phyloP scores from a whole-genome alignment of 2,888 invertebrate genomes.

The Diloba caeruleocephala region DNA sequence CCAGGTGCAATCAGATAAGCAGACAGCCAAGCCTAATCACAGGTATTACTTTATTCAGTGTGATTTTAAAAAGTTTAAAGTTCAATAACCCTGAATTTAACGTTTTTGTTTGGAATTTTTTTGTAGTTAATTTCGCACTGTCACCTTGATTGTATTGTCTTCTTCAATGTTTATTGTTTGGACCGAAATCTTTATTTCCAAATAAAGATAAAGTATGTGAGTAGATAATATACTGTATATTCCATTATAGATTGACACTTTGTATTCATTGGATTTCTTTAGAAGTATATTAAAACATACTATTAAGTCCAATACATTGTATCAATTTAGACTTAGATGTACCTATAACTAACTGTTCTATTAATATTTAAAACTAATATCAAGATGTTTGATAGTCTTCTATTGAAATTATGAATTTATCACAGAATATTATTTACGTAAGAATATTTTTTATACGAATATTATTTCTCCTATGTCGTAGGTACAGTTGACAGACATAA shows the following conservation, averaged over 20 bases:
- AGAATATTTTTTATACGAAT: no score
- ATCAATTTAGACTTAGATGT: constrained; percentile 2
- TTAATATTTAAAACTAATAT: constrained; percentile 19
- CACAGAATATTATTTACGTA: no score
- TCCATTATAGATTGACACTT: constrained; percentile 6
- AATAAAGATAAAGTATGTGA: neutral
- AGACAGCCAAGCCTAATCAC: constrained; percentile 69
- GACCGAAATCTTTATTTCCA: neutral
- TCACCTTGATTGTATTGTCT: constrained; percentile 11
- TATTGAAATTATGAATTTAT: neutral
- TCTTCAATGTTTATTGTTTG: constrained; percentile 27
- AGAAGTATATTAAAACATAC: constrained; percentile 8
- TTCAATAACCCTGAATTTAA: constrained; percentile 26
- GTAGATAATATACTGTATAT: constrained; percentile 7
- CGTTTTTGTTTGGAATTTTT: constrained; percentile 16
- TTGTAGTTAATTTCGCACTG: neutral
- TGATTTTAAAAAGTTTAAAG: constrained; percentile 35
- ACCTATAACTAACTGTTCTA: constrained; percentile 2
- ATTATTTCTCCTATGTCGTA: no score
- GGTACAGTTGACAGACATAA: no score
- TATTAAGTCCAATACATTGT: neutral
- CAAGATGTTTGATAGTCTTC: constrained; percentile 16
- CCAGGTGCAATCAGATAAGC: constrained; percentile 79
- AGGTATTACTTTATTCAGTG: constrained; percentile 61
- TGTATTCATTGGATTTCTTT: constrained; percentile 3